Base-by-base conservation (phyloP, 2,888 invertebrate species). In the Hirtodrosophila cameraria region DNA sequence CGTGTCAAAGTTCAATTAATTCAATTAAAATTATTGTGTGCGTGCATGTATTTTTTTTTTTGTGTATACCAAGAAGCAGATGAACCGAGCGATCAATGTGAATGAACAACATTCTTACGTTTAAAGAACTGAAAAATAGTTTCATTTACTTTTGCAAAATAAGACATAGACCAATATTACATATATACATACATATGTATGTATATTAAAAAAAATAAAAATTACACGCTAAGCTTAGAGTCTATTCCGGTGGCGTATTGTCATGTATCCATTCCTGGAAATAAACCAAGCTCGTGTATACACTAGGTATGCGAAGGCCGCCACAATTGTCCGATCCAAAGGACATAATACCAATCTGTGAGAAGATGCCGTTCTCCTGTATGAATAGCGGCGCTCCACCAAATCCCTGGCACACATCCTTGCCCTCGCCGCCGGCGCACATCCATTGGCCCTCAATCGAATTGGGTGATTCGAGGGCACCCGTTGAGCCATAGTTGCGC, bases 311-410 rank as follows among this genome's bases (percentile, higher is more conserved):
- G 2, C 94, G 95, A 54, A 93, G 91, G 13, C 93, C 94, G 16
- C 95, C 94, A 80, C 95, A 95, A 88, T 95, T 95, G 75, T 95
- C 95, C 0, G 95, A 95, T 1, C 96, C 96, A 76, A 95, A 96
- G 0, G 96, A 96, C 67, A 96, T 93, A 28, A 96, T 94, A 23
- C 96, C 96, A 64, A 95, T 92, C 95, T 96, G 94, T 49, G 93
- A 92, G 88, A 92, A 93, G 30, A 92, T 92, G 16, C 93, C 93
- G 65, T 93, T 93, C 71, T 94, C 93, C 60, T 91, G 92, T 1
- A 94, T 90, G 48, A 96, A 88, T 2, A 96, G 90, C 0, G 96
- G 96, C 0, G 95, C 94, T 2, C 96, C 96, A 2, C 95, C 96
- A 78, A 95, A 96, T 3, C 96, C 96, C 7, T 95, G 94, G 72